Percentiles rank a stretch among this genome's conserved stretches.
Conservation (phyloP, 2,113 vertebrate genomes). For the Odobenus rosmarus region DNA sequence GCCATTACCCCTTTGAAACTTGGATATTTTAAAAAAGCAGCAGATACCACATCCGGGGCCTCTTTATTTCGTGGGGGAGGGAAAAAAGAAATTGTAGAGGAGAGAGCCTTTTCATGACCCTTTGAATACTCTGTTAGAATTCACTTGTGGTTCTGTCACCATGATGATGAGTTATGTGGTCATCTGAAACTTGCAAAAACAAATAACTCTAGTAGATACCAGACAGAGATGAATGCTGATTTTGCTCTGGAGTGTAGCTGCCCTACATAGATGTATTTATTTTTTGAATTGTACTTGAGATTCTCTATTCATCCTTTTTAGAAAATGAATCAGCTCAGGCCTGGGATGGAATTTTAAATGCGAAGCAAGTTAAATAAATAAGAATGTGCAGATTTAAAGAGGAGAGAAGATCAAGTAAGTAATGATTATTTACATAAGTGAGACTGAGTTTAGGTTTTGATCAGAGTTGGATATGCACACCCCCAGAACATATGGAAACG, state of each 20-base stretch:
- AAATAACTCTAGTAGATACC: constrained; percentile 58
- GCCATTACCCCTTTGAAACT: constrained; percentile 23
- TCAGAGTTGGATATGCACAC: constrained; percentile 55
- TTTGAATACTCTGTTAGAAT: constrained; percentile 32
- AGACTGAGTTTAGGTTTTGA: constrained; percentile 72
- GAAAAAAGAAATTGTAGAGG: too few relatives aligned
- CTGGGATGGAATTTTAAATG: constrained; percentile 78
- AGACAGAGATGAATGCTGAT: constrained; percentile 68
- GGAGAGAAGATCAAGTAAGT: constrained; percentile 57
- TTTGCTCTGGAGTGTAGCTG: constrained; percentile 56
- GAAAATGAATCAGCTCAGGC: constrained; percentile 62
- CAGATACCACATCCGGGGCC: not conserved
- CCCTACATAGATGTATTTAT: constrained; percentile 61
- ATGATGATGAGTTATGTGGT: constrained; percentile 66
- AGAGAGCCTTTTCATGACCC: constrained; percentile 50
- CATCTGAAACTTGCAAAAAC: constrained; percentile 75
- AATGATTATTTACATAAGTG: constrained; percentile 73
- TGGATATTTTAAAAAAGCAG: constrained; percentile 57
- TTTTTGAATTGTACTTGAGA: constrained; percentile 72
- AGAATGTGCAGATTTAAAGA: constrained; percentile 52
- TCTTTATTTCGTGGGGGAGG: not conserved
- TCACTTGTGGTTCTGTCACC: constrained; percentile 64
- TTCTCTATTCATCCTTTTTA: constrained; percentile 71
- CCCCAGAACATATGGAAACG: constrained; percentile 78
- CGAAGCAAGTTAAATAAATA: constrained; percentile 81